Evolutionary conservation across 2,797 vertebrate genomes (phyloP).

Genomic region (Iguana delicatissima): DNA sequence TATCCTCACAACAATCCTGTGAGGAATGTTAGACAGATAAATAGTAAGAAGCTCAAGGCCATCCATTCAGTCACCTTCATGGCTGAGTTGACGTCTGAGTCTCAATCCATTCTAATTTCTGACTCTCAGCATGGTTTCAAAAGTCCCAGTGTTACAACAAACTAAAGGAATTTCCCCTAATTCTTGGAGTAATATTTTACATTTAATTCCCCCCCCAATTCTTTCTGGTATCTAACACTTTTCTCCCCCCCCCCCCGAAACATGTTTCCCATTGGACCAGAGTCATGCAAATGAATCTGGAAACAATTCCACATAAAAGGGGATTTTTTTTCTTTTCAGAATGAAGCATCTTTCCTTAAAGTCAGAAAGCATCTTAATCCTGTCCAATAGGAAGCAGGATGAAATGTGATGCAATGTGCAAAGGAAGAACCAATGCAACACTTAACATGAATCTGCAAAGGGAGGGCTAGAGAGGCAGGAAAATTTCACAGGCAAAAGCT

Average conservation of each 20-base stretch:
- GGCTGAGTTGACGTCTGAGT: not conserved
- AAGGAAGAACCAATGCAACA: rapidly evolving
- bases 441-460: not conserved
- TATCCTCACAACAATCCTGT: not conserved
- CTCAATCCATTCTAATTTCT: not conserved
- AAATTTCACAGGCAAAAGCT: not conserved
- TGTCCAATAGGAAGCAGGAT: not conserved
- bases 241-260: not conserved
- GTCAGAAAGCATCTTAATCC: not conserved
- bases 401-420: rapidly evolving
- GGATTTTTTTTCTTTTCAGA: slow-evolving; percentile 2
- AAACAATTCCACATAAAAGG: not conserved
- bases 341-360: not conserved
- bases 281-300: slow-evolving; percentile 9
- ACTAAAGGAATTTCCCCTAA: not conserved
- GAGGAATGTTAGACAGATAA: not conserved
- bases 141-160: slow-evolving; percentile 1
- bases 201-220: not conserved
- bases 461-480: not conserved
- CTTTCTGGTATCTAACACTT: too few relatives aligned
- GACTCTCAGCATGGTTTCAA: not conserved
- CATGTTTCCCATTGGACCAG: not conserved
- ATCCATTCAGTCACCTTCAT: not conserved
- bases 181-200: not conserved
- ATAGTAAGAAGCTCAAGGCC: not conserved